These are phyloP conservation scores for Acomys russatus DNA, from an alignment of 2,797 vertebrate species.

Conservation along the genomic window DNA sequence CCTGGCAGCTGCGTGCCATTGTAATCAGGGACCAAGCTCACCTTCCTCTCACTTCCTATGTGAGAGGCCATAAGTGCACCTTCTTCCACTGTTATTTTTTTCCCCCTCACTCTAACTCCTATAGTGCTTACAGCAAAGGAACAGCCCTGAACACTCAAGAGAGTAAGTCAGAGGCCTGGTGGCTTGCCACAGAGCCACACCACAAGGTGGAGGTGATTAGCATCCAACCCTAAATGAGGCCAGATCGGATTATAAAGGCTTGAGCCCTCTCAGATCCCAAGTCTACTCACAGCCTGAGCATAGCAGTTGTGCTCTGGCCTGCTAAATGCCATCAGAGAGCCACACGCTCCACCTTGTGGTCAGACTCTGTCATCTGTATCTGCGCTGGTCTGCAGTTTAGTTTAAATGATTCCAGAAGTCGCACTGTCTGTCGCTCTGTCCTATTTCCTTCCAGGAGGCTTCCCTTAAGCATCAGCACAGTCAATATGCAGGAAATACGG, in stretches of 20 bases:
- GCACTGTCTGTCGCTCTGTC: too few species aligned
- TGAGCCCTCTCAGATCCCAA: background rate
- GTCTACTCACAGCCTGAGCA: accelerated
- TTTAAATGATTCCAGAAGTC: background rate
- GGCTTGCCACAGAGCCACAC: background rate
- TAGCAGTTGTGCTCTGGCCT: accelerated
- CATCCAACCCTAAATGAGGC: background rate
- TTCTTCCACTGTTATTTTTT: background rate
- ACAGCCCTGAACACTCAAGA: background rate
- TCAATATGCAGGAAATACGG: background rate
- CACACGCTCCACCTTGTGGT: conserved; percentile 68
- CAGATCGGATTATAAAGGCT: too few species aligned
- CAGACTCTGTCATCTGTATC: background rate
- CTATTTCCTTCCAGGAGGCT: background rate
- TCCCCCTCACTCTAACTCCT: background rate
- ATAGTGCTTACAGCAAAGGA: background rate
- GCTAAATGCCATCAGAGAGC: conserved; percentile 9
- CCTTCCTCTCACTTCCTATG: background rate
- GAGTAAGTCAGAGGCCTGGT: background rate
- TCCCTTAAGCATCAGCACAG: background rate
- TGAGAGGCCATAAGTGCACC: background rate
- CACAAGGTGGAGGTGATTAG: background rate
- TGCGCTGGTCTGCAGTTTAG: background rate
- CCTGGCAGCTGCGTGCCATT: background rate
- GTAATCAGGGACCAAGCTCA: background rate